Conservation (phyloP, 2,888 invertebrate genomes). For the Xylota segnis region DNA sequence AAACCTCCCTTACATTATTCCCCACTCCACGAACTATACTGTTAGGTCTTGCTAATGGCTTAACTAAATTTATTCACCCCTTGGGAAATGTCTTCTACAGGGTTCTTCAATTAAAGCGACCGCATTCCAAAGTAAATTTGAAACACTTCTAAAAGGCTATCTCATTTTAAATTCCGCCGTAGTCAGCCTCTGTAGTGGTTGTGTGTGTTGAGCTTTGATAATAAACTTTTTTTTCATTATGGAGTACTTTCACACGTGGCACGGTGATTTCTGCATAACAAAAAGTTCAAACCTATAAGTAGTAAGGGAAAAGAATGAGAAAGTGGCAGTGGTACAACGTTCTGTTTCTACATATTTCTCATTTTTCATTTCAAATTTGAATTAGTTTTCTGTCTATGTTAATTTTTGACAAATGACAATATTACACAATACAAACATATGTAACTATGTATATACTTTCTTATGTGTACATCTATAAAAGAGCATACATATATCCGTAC, state of each 20-base stretch:
- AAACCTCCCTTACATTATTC: background rate
- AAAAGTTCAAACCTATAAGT: too few relatives aligned
- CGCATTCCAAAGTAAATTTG: slow-evolving; percentile 28
- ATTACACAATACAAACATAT: too few relatives aligned
- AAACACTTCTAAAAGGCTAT: slow-evolving; percentile 21
- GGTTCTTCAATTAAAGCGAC: slow-evolving; percentile 38
- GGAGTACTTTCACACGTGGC: background rate
- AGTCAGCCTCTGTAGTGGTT: slow-evolving; percentile 15
- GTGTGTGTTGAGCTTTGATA: slow-evolving; percentile 19
- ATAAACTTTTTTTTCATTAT: slow-evolving; percentile 19
- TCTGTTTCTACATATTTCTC: too few relatives aligned
- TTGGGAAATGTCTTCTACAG: slow-evolving; percentile 43
- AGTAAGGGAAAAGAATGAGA: too few relatives aligned
- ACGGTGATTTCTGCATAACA: too few relatives aligned
- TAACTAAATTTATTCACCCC: slow-evolving; percentile 31
- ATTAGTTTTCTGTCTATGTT: too few relatives aligned
- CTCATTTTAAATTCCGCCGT: slow-evolving; percentile 36
- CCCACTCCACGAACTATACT: background rate
- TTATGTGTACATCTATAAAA: too few relatives aligned
- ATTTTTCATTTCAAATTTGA: too few relatives aligned
- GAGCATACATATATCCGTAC: too few relatives aligned
- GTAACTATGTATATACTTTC: too few relatives aligned
- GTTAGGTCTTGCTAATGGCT: slow-evolving; percentile 22
- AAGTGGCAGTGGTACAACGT: too few relatives aligned
- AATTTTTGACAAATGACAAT: too few relatives aligned